Evolutionary conservation across 2,113 vertebrate species (phyloP), one percentile per base, ranked within the genome.

Genomic region (Peucedramus taeniatus): DNA sequence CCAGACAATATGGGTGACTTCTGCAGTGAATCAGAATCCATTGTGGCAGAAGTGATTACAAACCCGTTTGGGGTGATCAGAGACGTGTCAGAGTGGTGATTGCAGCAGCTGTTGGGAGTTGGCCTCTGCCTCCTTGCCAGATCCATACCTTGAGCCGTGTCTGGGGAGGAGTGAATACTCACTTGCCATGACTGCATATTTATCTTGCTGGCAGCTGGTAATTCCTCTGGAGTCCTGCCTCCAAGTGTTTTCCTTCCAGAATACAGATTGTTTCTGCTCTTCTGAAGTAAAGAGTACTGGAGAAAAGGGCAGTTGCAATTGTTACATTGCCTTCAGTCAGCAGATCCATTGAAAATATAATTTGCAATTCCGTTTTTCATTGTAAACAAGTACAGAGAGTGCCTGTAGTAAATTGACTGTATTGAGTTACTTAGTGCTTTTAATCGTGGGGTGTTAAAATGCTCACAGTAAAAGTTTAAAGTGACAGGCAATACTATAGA

Each of bases 291-390:
- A 89, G 83, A 68, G 74, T 42, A 94, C 87, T 94, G 69, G 95
- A 89, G 81, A 71, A 91, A 87, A 96, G 89, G 93, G 87, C 83
- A 89, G 70, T 30, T 57, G 51, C 65, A 50, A 13, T 93, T 96
- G 47, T 47, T 71, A 3, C 2, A 6, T 51, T 87, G 57, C 81
- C 45, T 82, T 59, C 51, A 59, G 56, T 63, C 65, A 91, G 74
- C 74, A 68, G 42, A 82, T 64, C 72, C 6, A 31, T 3, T 68
- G 76, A 39, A 56, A 69, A 49, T 13, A 23, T 10, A 27, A 13
- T 19, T 72, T 86, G 28, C 63, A 69, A 11, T 77, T 76, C 47
- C 0, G 0, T 80, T 57, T 42, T 81, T 87, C 8, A 1, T 57
- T 40, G 24, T 77, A 47, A 79, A 49, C 2, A 6, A 72, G 18